These are phyloP conservation scores for Acleris literana DNA, from an alignment of 2,888 invertebrate species.

Conservation along the genomic window DNA sequence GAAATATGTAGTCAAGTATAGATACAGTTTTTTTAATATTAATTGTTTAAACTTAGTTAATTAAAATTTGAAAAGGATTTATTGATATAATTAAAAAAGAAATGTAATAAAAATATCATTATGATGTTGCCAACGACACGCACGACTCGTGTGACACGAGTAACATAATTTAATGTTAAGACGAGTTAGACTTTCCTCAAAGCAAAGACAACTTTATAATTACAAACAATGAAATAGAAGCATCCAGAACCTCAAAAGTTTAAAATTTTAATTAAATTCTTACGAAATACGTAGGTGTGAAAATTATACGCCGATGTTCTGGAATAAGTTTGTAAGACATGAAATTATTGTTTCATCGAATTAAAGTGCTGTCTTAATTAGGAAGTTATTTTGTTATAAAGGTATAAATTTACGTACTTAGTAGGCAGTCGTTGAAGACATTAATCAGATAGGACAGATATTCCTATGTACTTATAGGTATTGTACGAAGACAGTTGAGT, in stretches of 20 bases:
- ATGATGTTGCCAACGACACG: not conserved
- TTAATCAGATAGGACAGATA: too few relatives aligned
- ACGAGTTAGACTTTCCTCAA: not conserved
- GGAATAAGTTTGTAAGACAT: slow-evolving; percentile 7
- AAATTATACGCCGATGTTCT: slow-evolving; percentile 14
- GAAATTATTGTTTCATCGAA: slow-evolving; percentile 13
- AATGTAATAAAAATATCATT: not conserved
- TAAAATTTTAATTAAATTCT: slow-evolving; percentile 27
- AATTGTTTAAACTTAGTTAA: too few relatives aligned
- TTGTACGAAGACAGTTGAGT: too few relatives aligned
- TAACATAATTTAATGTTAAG: not conserved
- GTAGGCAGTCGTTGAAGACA: too few relatives aligned
- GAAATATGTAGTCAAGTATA: too few relatives aligned
- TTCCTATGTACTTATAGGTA: too few relatives aligned
- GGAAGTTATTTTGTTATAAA: slow-evolving; percentile 7
- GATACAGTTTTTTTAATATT: too few relatives aligned
- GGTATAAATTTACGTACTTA: too few relatives aligned
- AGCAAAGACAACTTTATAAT: not conserved
- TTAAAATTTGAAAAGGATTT: too few relatives aligned
- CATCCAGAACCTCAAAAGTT: slow-evolving; percentile 15
- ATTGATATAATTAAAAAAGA: too few relatives aligned
- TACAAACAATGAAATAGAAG: slow-evolving; percentile 23
- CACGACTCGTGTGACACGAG: too few relatives aligned
- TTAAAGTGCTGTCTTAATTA: slow-evolving; percentile 6
- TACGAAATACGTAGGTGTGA: slow-evolving; percentile 15